Evolutionary conservation across 2,888 invertebrate genomes (phyloP), one percentile per base, ranked within the genome.

Genomic region (Pyrochroa serraticornis): DNA sequence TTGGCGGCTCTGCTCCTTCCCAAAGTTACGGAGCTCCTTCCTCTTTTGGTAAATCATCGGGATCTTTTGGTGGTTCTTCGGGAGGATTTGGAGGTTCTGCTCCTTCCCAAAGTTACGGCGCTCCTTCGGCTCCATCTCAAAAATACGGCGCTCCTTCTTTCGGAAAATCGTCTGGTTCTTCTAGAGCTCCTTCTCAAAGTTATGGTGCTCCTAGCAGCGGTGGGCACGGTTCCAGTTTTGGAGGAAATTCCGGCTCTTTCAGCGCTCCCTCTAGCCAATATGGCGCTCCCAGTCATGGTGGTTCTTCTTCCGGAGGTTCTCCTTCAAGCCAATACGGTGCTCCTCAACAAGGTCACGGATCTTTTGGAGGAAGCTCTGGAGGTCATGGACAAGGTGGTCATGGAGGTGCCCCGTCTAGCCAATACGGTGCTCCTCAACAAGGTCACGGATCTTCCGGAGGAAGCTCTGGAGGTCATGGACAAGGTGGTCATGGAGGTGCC

Each of bases 211-310:
- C 77, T 22, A 22, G 22, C 22, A 22, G 22, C 5, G 22, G 22
- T 2, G 22, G 22, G 0, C 80, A 22, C 7, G 41, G 10, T 8
- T 12, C n/a, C 3, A 8, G 13, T 12, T 13, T 35, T 31, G 38
- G 51, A 8, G 65, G 69, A 52, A 81, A 82, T 0, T 82, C 83
- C 0, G 80, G 80, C 14, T 73, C 79, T 68, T 85, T 85, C 66
- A 83, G 84, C 33, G 73, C 82, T 1, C 83, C 83, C 0, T 70
- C 79, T 78, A 74, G 58, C 8, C 22, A 22, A 22, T 22, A 22
- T 22, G 22, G 22, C 22, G 22, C 22, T 2, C 22, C 22, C 2
- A 22, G 22, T 22, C 22, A 22, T n/a, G n/a, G n/a, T n/a, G n/a
- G n/a, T n/a, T n/a, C n/a, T 22, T 22, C 22, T 22, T 22, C 5